These are phyloP conservation scores for Paraplagusia blochii DNA, from an alignment of 2,113 vertebrate species.

Conservation along the genomic window DNA sequence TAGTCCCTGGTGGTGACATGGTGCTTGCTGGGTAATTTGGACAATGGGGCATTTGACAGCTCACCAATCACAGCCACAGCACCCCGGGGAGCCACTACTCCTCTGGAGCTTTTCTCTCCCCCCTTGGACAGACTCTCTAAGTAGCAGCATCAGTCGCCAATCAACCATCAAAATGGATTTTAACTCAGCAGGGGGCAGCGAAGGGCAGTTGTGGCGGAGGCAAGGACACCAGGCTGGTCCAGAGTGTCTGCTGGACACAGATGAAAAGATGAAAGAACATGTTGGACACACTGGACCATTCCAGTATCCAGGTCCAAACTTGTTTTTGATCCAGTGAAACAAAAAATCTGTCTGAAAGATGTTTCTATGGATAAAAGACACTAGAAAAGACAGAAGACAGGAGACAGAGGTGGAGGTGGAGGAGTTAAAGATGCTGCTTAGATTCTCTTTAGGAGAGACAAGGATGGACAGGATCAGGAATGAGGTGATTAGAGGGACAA, in stretches of 20 bases:
- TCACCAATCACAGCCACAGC: constrained; percentile 76
- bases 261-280: too few relatives aligned
- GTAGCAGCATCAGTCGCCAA: constrained; percentile 80
- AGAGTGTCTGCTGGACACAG: constrained; percentile 13
- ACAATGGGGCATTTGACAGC: constrained; percentile 87
- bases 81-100: constrained; percentile 76
- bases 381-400: too few relatives aligned
- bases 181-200: constrained; percentile 60
- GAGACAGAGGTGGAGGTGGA: too few relatives aligned
- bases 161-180: constrained; percentile 76
- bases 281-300: too few relatives aligned
- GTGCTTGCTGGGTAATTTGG: constrained; percentile 80
- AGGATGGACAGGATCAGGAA: too few relatives aligned
- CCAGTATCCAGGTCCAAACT: too few relatives aligned
- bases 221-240: constrained; percentile 6
- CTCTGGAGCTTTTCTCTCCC: constrained; percentile 70
- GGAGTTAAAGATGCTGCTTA: too few relatives aligned
- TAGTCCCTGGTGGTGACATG: constrained; percentile 79
- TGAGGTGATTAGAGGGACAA: too few relatives aligned
- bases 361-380: too few relatives aligned
- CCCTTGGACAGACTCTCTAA: constrained; percentile 75
- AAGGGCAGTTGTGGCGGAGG: neutral
- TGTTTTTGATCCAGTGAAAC: too few relatives aligned
- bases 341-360: too few relatives aligned
- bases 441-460: too few relatives aligned